phyloP scores from a whole-genome alignment of 2,888 invertebrate species.

The Megalurothrips usitatus region DNA sequence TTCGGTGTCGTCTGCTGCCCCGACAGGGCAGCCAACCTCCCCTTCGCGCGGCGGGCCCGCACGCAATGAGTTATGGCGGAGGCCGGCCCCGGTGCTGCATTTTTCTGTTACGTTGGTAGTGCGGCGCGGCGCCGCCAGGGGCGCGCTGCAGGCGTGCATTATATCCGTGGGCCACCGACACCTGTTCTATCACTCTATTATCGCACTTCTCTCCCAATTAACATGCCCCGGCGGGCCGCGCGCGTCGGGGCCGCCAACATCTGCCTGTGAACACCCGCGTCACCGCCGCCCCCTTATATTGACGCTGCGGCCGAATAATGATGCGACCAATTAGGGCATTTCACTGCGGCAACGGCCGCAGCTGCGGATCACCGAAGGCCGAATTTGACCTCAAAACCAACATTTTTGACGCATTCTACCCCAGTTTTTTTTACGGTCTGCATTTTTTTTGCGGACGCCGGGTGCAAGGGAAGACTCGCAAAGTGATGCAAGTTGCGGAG shows the following conservation, averaged over 20 bases:
- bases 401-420: too few species aligned
- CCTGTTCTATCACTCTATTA: constrained; percentile 26
- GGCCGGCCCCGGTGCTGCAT: not conserved
- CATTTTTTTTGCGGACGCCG: too few species aligned
- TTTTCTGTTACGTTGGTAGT: constrained; percentile 18
- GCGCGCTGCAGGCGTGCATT: not conserved
- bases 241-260: not conserved
- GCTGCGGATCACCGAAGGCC: not conserved
- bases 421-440: too few species aligned
- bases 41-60: not conserved
- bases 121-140: not conserved
- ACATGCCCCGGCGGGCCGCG: not conserved
- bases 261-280: not conserved
- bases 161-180: not conserved
- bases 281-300: not conserved
- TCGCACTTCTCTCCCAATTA: constrained; percentile 19
- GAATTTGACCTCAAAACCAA: too few species aligned
- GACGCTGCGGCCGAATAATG: not conserved
- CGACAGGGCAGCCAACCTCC: not conserved
- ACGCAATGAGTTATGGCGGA: not conserved
- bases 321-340: not conserved
- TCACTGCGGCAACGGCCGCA: not conserved
- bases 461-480: too few species aligned
- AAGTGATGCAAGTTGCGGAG: too few species aligned
- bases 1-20: not conserved